Evolutionary conservation across 2,113 vertebrate genomes (phyloP).

Genomic region (Planiliza haematocheilus): DNA sequence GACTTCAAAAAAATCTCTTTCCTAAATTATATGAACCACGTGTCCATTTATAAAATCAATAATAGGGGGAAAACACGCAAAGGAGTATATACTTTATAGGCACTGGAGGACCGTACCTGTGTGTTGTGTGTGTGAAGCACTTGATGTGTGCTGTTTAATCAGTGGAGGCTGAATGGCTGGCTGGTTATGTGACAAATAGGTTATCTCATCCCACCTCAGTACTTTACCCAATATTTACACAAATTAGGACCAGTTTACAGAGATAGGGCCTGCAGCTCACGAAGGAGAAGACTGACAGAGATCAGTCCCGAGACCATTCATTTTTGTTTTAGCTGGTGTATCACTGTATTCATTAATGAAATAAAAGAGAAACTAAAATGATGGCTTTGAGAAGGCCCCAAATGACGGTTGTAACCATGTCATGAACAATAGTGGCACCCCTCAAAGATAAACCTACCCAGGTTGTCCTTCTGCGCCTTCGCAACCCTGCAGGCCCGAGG

Average conservation of each 20-base stretch:
- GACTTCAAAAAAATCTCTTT: too few species aligned
- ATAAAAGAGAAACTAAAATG: too few species aligned
- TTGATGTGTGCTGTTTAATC: slow-evolving; percentile 79
- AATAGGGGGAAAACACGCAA: too few species aligned
- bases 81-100: too few species aligned
- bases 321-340: not conserved
- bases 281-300: not conserved
- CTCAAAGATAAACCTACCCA: slow-evolving; percentile 13
- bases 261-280: slow-evolving; percentile 68
- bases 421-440: not conserved
- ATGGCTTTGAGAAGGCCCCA: not conserved
- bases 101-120: slow-evolving; percentile 9
- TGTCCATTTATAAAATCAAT: too few species aligned
- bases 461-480: slow-evolving; percentile 24
- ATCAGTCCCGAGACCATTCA: not conserved
- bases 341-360: too few species aligned
- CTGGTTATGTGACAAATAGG: slow-evolving; percentile 84
- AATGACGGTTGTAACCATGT: not conserved
- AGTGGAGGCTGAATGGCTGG: slow-evolving; percentile 81
- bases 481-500: slow-evolving; percentile 49
- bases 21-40: too few species aligned
- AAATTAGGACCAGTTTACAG: slow-evolving; percentile 83
- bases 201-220: slow-evolving; percentile 82
- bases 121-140: slow-evolving; percentile 54
- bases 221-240: slow-evolving; percentile 87